These are phyloP conservation scores for Coptodon rendalli DNA, from an alignment of 2,113 vertebrate species.

Conservation along the genomic window DNA sequence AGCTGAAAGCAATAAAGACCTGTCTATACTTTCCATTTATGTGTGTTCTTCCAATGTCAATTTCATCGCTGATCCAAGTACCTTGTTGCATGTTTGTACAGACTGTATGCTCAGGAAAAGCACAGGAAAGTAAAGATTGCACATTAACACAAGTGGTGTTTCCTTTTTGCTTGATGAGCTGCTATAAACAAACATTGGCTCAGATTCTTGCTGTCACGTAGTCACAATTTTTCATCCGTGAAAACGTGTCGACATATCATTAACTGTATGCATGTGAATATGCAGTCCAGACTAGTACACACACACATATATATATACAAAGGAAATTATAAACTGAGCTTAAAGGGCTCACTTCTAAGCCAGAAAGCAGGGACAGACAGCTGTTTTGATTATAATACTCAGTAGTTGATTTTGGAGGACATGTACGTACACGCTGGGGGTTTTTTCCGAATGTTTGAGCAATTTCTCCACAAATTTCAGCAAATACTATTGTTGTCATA, in stretches of 20 bases:
- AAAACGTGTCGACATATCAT: background rate
- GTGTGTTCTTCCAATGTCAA: background rate
- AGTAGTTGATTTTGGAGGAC: background rate
- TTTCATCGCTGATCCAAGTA: background rate
- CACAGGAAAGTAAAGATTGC: background rate
- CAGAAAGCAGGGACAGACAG: background rate
- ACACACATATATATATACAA: background rate
- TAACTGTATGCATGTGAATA: background rate
- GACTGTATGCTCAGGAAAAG: background rate
- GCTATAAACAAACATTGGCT: background rate
- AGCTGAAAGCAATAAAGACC: background rate
- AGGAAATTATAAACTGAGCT: background rate
- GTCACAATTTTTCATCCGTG: background rate
- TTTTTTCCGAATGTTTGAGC: background rate
- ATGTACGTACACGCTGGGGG: accelerated
- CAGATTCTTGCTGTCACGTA: background rate
- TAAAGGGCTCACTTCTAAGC: background rate
- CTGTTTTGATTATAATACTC: background rate
- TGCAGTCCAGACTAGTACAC: background rate
- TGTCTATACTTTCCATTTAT: background rate
- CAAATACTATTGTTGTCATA: background rate
- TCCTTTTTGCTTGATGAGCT: background rate
- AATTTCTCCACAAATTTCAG: background rate
- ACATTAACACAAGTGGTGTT: background rate
- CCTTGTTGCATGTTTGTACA: background rate